These are phyloP conservation scores for Neotragus moschatus DNA, from an alignment of 2,113 vertebrate genomes.

Conservation along the genomic window DNA sequence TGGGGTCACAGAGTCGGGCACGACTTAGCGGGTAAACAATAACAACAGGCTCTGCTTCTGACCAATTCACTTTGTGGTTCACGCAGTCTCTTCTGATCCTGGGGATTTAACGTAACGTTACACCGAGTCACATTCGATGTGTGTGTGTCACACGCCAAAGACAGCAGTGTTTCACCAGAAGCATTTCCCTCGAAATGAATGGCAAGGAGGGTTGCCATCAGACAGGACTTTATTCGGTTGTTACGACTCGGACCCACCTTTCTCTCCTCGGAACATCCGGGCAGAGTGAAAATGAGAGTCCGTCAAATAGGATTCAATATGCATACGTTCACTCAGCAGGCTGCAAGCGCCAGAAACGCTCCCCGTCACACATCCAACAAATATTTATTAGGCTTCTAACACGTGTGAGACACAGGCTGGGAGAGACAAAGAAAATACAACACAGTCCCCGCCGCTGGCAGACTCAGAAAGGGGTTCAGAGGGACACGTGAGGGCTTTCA, in stretches of 20 bases:
- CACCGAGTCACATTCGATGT: neutral
- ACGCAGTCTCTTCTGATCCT: neutral
- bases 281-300: neutral
- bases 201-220: neutral
- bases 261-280: neutral
- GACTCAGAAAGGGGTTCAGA: neutral
- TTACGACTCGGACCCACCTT: neutral
- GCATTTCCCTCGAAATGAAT: neutral
- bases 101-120: too few relatives aligned
- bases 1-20: rapidly evolving
- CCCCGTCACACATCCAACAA: neutral
- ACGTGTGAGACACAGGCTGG: neutral
- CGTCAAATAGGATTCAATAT: neutral
- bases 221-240: neutral
- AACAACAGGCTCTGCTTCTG: neutral
- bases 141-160: neutral
- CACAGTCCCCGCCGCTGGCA: neutral
- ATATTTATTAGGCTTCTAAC: neutral
- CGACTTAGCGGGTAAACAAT: rapidly evolving
- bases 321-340: neutral
- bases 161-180: neutral
- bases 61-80: neutral
- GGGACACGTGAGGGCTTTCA: neutral
- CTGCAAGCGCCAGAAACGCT: neutral
- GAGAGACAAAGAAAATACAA: neutral